Percentiles rank a stretch among this genome's conserved stretches.
phyloP scores from a whole-genome alignment of 1,140 invertebrate species.

The Ips typographus region DNA sequence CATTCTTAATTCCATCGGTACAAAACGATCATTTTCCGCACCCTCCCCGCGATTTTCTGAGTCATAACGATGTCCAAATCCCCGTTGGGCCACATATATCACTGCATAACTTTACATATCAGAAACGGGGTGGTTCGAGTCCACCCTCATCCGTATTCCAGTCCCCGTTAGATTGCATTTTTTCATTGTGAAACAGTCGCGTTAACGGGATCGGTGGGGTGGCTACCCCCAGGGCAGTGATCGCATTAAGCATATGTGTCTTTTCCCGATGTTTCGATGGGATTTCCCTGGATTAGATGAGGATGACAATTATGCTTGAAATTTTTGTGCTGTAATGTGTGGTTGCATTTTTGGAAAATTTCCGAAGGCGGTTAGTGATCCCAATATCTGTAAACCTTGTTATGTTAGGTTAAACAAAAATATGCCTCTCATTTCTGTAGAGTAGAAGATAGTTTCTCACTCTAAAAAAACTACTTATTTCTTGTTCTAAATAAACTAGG shows the following conservation, averaged over 20 bases:
- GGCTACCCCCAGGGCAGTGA: constrained; percentile 18
- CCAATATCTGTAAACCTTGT: too few relatives aligned
- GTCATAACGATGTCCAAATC: constrained; percentile 35
- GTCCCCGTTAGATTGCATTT: constrained; percentile 30
- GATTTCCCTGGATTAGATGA: neutral
- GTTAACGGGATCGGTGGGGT: constrained; percentile 30
- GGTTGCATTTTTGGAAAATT: too few relatives aligned
- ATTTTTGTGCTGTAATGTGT: too few relatives aligned
- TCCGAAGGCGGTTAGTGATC: too few relatives aligned
- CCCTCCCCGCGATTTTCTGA: constrained; percentile 22
- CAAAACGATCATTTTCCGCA: constrained; percentile 34
- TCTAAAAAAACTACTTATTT: too few relatives aligned
- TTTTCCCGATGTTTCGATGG: constrained; percentile 26
- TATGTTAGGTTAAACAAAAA: too few relatives aligned
- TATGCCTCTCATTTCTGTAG: too few relatives aligned
- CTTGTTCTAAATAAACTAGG: too few relatives aligned
- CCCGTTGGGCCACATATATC: constrained; percentile 34
- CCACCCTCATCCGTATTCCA: neutral
- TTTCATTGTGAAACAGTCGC: constrained; percentile 33
- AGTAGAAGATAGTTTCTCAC: too few relatives aligned
- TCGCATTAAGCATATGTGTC: constrained; percentile 36
- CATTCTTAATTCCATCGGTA: constrained; percentile 34
- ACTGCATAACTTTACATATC: constrained; percentile 36
- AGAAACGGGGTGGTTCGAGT: constrained; percentile 22
- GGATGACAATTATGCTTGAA: too few relatives aligned